phyloP scores from a whole-genome alignment of 37 sponge, comb jelly and placozoan species.

The Mnemiopsis leidyi region DNA sequence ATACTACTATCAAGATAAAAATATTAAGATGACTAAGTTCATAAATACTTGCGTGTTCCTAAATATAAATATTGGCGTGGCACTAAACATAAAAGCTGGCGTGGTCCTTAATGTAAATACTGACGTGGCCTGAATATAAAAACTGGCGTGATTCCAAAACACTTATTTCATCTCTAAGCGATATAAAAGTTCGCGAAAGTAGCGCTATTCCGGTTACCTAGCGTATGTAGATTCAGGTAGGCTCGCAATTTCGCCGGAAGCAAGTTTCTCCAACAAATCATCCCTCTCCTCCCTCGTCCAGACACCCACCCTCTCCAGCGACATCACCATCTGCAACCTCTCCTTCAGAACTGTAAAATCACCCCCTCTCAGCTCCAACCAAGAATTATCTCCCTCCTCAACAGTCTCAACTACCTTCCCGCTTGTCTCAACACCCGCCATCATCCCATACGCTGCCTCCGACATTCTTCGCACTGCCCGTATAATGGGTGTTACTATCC shows the following conservation, averaged over 20 bases:
- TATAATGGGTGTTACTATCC: no score
- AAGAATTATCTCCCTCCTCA: background rate
- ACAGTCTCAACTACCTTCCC: background rate
- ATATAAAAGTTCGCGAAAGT: no score
- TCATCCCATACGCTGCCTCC: background rate
- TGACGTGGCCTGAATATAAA: no score
- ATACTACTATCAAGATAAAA: no score
- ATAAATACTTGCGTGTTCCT: no score
- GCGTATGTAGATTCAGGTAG: constrained; percentile 31
- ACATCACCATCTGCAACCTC: background rate
- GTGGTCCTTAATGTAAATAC: no score
- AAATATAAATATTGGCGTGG: no score
- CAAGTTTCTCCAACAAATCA: constrained; percentile 24
- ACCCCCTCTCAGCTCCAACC: constrained; percentile 11
- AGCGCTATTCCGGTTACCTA: no score
- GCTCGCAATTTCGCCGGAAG: background rate
- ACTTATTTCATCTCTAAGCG: background rate
- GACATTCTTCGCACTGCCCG: background rate
- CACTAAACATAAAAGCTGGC: no score
- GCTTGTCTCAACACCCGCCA: no score
- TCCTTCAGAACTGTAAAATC: background rate
- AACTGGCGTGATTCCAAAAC: no score
- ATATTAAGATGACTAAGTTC: no score
- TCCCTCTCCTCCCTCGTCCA: background rate
- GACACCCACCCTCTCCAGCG: background rate